Conservation (phyloP, 2,888 invertebrate genomes). For the Doris montereyensis region DNA sequence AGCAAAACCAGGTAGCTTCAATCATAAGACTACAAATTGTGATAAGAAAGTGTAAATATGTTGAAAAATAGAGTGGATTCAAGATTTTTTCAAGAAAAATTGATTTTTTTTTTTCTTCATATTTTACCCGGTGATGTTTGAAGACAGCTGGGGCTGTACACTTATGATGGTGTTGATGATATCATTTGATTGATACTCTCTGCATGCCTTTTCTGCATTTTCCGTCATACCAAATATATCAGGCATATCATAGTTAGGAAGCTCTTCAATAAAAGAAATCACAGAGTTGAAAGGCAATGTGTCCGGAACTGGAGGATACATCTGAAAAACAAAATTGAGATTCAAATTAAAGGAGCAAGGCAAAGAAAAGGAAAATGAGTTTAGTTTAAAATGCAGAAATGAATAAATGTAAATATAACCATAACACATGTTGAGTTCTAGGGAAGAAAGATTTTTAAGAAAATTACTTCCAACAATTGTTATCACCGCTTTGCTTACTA, state of each 20-base stretch:
- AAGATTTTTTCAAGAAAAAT: too few species aligned
- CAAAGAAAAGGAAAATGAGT: background rate
- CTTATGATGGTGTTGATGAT: constrained; percentile 66
- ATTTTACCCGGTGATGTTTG: constrained; percentile 64
- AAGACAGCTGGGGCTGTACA: constrained; percentile 67
- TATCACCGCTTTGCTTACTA: too few species aligned
- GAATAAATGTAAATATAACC: background rate
- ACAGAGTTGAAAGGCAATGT: constrained; percentile 57
- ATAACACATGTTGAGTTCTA: background rate
- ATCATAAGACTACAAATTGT: too few species aligned
- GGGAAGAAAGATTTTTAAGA: too few species aligned
- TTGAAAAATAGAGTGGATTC: too few species aligned
- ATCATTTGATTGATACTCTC: constrained; percentile 64
- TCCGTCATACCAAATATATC: constrained; percentile 72
- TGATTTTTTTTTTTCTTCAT: too few species aligned
- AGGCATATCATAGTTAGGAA: constrained; percentile 68
- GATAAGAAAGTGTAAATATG: too few species aligned
- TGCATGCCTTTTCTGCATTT: constrained; percentile 70
- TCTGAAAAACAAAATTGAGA: constrained; percentile 56
- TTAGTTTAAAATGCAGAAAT: background rate
- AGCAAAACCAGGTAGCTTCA: too few species aligned
- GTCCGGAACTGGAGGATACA: constrained; percentile 64
- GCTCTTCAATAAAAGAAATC: constrained; percentile 59
- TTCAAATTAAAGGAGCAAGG: too few species aligned
- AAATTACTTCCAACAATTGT: too few species aligned